Percentiles rank a stretch among this genome's conserved stretches.
Conservation (phyloP, 1,140 invertebrate genomes). For the Orussus abietinus region DNA sequence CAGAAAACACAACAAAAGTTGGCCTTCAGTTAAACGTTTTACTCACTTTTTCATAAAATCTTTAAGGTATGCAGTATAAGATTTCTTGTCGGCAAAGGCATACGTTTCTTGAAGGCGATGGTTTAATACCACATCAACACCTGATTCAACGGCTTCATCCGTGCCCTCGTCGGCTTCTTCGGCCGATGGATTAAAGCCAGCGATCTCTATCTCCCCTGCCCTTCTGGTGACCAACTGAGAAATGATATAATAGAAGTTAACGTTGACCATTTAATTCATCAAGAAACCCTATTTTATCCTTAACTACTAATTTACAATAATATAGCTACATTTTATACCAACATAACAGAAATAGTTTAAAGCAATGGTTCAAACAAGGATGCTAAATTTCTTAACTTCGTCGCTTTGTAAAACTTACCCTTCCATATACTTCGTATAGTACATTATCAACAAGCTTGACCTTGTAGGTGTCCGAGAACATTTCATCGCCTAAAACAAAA, state of each 20-base stretch:
- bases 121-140: slow-evolving; percentile 91
- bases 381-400: background rate
- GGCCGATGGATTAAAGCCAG: slow-evolving; percentile 88
- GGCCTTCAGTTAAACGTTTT: slow-evolving; percentile 2
- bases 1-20: slow-evolving; percentile 15
- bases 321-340: no score
- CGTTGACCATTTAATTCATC: no score
- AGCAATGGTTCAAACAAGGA: slow-evolving; percentile 6
- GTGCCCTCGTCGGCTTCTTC: slow-evolving; percentile 86
- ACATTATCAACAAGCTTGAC: slow-evolving; percentile 91
- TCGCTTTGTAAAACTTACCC: slow-evolving; percentile 55
- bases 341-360: no score
- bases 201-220: slow-evolving; percentile 75
- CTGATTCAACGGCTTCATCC: slow-evolving; percentile 69
- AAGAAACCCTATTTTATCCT: no score
- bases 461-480: slow-evolving; percentile 97
- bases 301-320: no score
- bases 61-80: slow-evolving; percentile 89
- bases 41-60: slow-evolving; percentile 94
- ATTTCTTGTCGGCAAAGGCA: slow-evolving; percentile 83
- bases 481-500: slow-evolving; percentile 81
- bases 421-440: slow-evolving; percentile 92
- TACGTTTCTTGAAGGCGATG: slow-evolving; percentile 84
- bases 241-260: no score
- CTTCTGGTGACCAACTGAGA: slow-evolving; percentile 67